Conservation (phyloP, 53 echinoderm and acorn worm genomes). For the Holothuria leucospilota region DNA sequence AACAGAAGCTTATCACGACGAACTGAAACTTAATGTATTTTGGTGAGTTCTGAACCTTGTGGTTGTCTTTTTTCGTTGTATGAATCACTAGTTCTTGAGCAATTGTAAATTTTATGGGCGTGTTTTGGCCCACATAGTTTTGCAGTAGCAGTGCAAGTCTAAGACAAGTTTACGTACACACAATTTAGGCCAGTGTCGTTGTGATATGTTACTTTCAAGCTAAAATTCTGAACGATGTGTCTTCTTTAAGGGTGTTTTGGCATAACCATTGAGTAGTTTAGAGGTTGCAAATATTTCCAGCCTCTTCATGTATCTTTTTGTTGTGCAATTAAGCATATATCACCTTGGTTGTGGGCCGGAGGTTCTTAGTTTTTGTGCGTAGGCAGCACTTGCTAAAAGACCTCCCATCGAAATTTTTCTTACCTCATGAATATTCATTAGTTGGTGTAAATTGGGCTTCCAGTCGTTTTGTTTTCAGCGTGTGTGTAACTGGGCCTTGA, state of each 20-base stretch:
- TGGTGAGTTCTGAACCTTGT: not conserved
- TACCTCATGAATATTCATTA: constrained; percentile 1
- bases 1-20: not conserved
- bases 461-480: not conserved
- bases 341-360: not conserved
- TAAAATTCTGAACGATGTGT: not conserved
- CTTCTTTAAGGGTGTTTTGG: not conserved
- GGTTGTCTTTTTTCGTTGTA: no score
- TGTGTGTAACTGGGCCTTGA: no score
- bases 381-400: not conserved
- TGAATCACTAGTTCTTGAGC: no score
- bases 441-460: not conserved
- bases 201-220: not conserved
- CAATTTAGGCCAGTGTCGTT: not conserved
- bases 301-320: not conserved
- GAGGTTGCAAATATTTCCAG: not conserved
- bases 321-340: not conserved
- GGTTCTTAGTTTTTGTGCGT: constrained; percentile 8
- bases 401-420: constrained; percentile 10
- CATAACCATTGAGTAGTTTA: constrained; percentile 6
- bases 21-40: not conserved
- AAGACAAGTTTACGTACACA: not conserved
- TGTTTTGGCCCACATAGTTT: no score
- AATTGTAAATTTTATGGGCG: no score
- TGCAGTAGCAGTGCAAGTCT: no score